Conservation (phyloP, 1,140 invertebrate species). For the Apocrypta bakeri region DNA sequence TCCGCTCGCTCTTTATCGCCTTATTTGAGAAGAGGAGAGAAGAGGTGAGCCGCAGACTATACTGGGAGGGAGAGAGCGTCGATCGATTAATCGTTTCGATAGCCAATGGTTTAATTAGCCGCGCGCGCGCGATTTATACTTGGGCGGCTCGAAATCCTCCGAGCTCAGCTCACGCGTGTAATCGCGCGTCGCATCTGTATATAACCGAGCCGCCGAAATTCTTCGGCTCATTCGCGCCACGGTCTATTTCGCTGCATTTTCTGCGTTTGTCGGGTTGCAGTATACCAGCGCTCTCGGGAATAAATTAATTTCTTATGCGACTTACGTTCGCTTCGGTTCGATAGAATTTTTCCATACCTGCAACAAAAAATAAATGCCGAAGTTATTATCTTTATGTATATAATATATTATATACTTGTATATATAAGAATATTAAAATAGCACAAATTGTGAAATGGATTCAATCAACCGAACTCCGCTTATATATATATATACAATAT, state of each 20-base stretch:
- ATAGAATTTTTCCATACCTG: conserved; percentile 6
- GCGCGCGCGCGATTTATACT: conserved; percentile 49
- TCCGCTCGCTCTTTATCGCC: conserved; percentile 30
- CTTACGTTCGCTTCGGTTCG: not conserved
- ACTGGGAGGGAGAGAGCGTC: conserved; percentile 53
- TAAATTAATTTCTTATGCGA: not conserved
- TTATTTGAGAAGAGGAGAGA: conserved; percentile 40
- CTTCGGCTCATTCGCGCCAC: not conserved
- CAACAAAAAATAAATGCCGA: not conserved
- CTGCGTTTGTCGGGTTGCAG: not conserved
- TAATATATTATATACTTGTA: too few species aligned
- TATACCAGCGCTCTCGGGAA: not conserved
- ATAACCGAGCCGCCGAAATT: conserved; percentile 14
- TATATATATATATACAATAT: too few species aligned
- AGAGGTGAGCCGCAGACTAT: conserved; percentile 30
- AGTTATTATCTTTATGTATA: not conserved
- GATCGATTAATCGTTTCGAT: conserved; percentile 68
- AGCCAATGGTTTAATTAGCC: conserved; percentile 67
- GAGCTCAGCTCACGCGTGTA: conserved; percentile 23
- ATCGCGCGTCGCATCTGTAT: conserved; percentile 36
- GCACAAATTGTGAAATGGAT: not conserved
- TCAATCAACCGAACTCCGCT: too few species aligned
- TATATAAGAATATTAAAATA: too few species aligned
- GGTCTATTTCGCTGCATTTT: not conserved
- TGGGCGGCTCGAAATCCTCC: conserved; percentile 32